Percentiles rank a stretch among this genome's conserved stretches.
Evolutionary conservation across 2,113 vertebrate species (phyloP).

Genomic region (Stictonetta naevosa): DNA sequence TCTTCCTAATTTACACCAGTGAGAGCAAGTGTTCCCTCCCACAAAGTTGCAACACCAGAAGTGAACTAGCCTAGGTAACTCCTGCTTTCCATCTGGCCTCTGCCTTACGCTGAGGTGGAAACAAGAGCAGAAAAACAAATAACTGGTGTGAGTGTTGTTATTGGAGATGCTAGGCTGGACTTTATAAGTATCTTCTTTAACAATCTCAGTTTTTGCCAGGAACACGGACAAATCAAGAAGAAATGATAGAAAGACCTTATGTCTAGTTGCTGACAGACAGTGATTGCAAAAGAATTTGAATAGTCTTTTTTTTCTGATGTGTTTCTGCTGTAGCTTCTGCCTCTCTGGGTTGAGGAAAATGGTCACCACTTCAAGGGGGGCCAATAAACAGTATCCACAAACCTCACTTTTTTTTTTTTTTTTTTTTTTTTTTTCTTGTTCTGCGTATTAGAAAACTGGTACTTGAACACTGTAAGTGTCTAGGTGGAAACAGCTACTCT

Average conservation of each 20-base stretch:
- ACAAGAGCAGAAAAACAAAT: neutral
- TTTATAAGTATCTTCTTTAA: neutral
- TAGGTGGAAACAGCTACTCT: conserved; percentile 10
- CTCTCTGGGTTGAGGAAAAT: neutral
- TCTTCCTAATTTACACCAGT: neutral
- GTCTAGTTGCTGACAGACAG: neutral
- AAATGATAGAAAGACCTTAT: neutral
- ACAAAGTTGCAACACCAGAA: neutral
- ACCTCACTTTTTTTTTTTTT: neutral
- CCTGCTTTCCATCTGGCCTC: neutral
- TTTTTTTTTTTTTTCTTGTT: neutral
- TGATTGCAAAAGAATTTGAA: neutral
- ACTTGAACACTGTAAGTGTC: neutral
- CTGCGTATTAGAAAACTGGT: neutral
- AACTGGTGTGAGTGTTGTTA: neutral
- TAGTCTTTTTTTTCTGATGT: neutral
- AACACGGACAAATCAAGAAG: neutral
- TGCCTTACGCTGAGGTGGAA: neutral
- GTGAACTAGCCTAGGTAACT: neutral
- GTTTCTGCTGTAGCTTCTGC: neutral
- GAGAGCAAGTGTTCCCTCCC: neutral
- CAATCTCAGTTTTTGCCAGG: neutral
- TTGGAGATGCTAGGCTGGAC: neutral
- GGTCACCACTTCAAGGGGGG: neutral
- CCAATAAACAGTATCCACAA: neutral